Conservation (phyloP, 2,888 invertebrate genomes). For the Pardosa pseudoannulata region DNA sequence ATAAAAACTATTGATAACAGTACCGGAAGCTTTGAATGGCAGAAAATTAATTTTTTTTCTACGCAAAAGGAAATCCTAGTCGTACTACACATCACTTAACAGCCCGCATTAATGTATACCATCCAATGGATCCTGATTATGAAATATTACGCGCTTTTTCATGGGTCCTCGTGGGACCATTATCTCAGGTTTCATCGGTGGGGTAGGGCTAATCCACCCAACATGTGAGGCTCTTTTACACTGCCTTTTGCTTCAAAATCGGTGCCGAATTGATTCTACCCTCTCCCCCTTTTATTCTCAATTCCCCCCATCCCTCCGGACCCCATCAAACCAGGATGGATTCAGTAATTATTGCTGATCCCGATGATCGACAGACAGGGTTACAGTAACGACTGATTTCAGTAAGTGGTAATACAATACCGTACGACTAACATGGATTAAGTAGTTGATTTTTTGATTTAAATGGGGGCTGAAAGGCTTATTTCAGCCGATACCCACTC, state of each 20-base stretch:
- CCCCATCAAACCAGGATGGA: conserved; percentile 41
- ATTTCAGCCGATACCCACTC: neutral
- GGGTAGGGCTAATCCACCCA: conserved; percentile 46
- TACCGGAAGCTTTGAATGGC: too few relatives aligned
- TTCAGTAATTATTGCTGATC: conserved; percentile 47
- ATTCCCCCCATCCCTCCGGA: conserved; percentile 34
- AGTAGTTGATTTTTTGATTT: conserved; percentile 9
- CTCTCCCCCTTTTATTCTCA: conserved; percentile 5
- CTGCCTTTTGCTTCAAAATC: conserved; percentile 2
- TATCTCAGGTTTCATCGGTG: conserved; percentile 61
- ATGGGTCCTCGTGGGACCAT: conserved; percentile 58
- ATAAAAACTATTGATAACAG: too few relatives aligned
- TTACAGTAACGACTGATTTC: conserved; percentile 9
- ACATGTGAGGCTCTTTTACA: conserved; percentile 31
- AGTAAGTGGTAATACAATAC: conserved; percentile 1
- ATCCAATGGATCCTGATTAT: conserved; percentile 34
- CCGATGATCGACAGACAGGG: neutral
- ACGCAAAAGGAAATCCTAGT: conserved; percentile 40
- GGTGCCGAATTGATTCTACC: conserved; percentile 22
- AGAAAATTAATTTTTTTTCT: neutral
- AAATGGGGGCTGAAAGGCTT: neutral
- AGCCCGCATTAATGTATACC: conserved; percentile 55
- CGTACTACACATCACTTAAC: conserved; percentile 54
- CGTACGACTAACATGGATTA: neutral
- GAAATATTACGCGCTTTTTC: conserved; percentile 63